A percentile compares a stretch with the other conserved stretches of the same genome.
These are phyloP conservation scores for Cercopithecus mitis DNA, from an alignment of 2,797 vertebrate species.

Conservation along the genomic window DNA sequence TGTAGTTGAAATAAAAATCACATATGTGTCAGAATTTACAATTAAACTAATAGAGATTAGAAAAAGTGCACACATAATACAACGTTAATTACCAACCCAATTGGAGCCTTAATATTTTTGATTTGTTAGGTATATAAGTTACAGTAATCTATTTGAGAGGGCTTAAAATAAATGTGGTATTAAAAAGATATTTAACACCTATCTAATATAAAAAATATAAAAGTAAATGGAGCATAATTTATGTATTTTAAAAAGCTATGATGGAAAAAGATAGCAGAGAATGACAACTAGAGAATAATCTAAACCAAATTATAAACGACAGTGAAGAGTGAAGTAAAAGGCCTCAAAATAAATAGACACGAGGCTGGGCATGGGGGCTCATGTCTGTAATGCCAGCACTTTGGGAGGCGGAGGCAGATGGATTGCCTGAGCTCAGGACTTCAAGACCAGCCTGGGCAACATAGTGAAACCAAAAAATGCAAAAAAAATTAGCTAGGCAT, in stretches of 20 bases:
- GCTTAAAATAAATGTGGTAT: background rate
- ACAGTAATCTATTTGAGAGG: background rate
- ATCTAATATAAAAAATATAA: background rate
- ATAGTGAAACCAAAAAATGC: no score
- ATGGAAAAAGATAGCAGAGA: background rate
- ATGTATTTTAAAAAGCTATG: background rate
- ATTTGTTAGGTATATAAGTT: background rate
- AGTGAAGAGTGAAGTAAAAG: background rate
- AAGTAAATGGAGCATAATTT: background rate
- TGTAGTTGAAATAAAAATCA: background rate
- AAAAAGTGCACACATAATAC: background rate
- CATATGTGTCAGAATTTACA: background rate
- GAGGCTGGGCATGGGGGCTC: no score
- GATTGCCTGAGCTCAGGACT: no score
- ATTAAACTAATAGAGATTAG: background rate
- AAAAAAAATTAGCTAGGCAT: no score
- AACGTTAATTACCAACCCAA: background rate
- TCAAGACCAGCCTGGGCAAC: no score
- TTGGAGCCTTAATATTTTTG: background rate
- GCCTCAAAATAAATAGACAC: background rate
- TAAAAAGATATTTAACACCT: background rate
- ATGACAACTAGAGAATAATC: no score
- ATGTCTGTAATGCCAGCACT: no score
- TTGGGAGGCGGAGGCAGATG: no score
- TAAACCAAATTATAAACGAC: background rate